Base-by-base conservation (phyloP, 2,797 vertebrate genomes). In the Odontamblyopus lacepedii region DNA sequence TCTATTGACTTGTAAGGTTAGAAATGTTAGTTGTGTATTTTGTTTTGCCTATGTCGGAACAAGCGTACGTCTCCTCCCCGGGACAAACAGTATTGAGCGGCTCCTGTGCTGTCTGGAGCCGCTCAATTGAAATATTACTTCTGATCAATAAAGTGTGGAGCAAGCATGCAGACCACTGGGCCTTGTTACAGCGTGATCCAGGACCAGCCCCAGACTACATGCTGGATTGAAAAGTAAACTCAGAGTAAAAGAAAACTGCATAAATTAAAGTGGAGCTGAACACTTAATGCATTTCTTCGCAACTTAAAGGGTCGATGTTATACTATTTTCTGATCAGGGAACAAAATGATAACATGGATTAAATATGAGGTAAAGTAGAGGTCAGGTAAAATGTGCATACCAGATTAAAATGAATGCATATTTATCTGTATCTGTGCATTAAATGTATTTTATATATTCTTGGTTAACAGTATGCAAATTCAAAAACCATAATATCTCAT, bases 121-220 rank as follows among this genome's bases (percentile, higher is more conserved):
- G 64, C 64, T 4, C 23, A 51, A 66, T 50, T 66, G 64, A 66
- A 66, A 66, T 66, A 66, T 66, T 66, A 66, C 64, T 66, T 23
- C 38, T 44, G 44, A 64, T 66, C 64, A 50, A 50, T 64, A 64
- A 30, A 51, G n/a, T 30, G 64, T 51, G 44, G 26, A 66, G 26
- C 44, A 9, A 6, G 63, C 63, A 23, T 64, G 64, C 44, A 30
- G 64, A 51, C 44, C 64, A 30, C 41, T 51, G 63, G 13, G 38
- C 23, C 63, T 65, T 65, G 63, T 66, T 66, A 66, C 64, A 18
- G 26, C 50, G 15, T 8, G 44, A 50, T 26, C 23, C 6, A 23
- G 26, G 38, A 64, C 6, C 12, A 6, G 38, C 12, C n/a, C 8
- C 2, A 48, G 38, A 44, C 38, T 16, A 0, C 63, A 48, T 11